Percentiles rank a stretch among this genome's conserved stretches.
Evolutionary conservation across 2,888 invertebrate species (phyloP).

Genomic region (Allygus modestus): DNA sequence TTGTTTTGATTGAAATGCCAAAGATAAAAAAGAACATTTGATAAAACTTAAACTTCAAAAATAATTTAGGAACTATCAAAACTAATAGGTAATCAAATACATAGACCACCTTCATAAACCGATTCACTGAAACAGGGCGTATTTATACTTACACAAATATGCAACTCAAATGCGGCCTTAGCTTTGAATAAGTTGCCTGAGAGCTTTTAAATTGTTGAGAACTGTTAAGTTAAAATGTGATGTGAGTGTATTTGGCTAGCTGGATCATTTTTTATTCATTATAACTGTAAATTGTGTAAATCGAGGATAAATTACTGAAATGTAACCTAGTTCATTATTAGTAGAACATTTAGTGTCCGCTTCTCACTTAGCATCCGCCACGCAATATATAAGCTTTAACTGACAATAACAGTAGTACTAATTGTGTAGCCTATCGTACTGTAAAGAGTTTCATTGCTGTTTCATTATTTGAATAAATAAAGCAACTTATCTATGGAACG

Average conservation of each 20-base stretch:
- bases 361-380: constrained; percentile 25
- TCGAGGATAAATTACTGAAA: background rate
- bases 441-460: constrained; percentile 46
- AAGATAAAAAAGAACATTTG: too few relatives aligned
- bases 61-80: too few relatives aligned
- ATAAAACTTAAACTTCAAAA: too few relatives aligned
- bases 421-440: constrained; percentile 36
- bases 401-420: constrained; percentile 54
- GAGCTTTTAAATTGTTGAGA: constrained; percentile 23
- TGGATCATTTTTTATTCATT: constrained; percentile 2
- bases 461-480: constrained; percentile 52
- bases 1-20: too few relatives aligned
- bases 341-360: constrained; percentile 25
- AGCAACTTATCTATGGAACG: constrained; percentile 41
- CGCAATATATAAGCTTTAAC: constrained; percentile 53
- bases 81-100: too few relatives aligned
- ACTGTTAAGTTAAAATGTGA: background rate
- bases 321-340: constrained; percentile 14
- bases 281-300: constrained; percentile 39
- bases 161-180: constrained; percentile 50
- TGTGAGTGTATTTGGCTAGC: constrained; percentile 23
- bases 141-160: constrained; percentile 4
- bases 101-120: too few relatives aligned
- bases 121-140: too few relatives aligned
- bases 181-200: constrained; percentile 45